These are phyloP conservation scores for Asteroscopus sphinx DNA, from an alignment of 2,888 invertebrate genomes.

Conservation along the genomic window DNA sequence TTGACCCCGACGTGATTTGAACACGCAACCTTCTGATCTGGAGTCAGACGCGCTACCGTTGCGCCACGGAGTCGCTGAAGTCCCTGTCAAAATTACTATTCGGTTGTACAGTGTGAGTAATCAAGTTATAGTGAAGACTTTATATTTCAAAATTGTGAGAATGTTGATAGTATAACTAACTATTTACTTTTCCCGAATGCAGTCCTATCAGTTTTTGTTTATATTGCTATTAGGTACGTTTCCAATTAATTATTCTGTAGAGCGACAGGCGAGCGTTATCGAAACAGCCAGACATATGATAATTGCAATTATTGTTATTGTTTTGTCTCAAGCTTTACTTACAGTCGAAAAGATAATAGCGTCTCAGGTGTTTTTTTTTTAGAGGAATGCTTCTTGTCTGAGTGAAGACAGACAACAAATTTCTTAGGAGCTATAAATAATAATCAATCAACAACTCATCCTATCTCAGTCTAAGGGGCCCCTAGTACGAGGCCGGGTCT, in stretches of 20 bases:
- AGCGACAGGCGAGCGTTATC: no score
- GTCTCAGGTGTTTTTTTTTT: no score
- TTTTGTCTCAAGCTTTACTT: neutral
- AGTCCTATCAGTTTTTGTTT: neutral
- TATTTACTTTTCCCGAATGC: neutral
- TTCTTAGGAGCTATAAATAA: no score
- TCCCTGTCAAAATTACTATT: conserved; percentile 2
- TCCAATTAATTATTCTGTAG: no score
- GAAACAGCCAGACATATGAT: no score
- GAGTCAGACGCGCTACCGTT: conserved; percentile 99
- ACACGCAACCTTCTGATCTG: conserved; percentile 99
- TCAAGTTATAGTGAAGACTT: no score
- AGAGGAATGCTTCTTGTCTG: neutral
- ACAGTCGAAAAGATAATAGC: neutral
- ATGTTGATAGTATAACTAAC: neutral
- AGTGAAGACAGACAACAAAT: no score
- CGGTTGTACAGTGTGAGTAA: neutral
- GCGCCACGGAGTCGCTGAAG: conserved; percentile 95
- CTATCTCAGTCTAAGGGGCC: no score
- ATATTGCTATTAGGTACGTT: no score
- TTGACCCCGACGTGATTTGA: conserved; percentile 99
- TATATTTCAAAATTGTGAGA: no score
- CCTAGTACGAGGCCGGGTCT: no score
- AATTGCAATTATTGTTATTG: neutral
- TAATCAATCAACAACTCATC: no score